Base-by-base conservation (phyloP, 2,888 invertebrate genomes). In the Protodeltote pygarga region DNA sequence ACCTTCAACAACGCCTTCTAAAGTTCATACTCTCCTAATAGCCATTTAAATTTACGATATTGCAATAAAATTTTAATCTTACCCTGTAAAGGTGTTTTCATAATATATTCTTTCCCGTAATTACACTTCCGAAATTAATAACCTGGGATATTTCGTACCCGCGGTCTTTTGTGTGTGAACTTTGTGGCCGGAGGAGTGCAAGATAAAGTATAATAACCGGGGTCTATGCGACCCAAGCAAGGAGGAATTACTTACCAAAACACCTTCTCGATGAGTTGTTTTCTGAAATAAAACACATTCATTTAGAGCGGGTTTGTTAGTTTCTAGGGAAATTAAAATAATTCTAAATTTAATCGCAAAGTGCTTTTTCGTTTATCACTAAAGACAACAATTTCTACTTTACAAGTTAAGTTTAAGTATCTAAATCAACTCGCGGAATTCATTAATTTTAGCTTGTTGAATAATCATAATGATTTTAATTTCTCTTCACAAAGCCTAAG, bases 31-130 rank as follows among this genome's bases (percentile, higher is more conserved):
- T 45, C 8, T 48, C 49, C 10, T 57, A 33, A 31, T 54, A 51
- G 16, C 41, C 27, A 44, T 63, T 49, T 20, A 53, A 67, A 63
- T 54, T 66, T 49, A 51, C 33, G 52, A 49, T 45, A 54, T 51
- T 42, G 40, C 33, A 57, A 60, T 61, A 45, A 40, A 51, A 65
- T 45, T 65, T 61, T 68, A 66, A 68, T 66, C 50, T 68, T 8
- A 42, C 52, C 47, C 41, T 34, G 14, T n/a, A 57, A 45, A 54
- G 50, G 58, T 50, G 46, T 46, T 31, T 44, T 57, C 39, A 47
- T 68, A 65, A 69, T 62, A 62, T 65, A 69, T 69, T 68, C 60
- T 63, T 65, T 61, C 44, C 48, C 58, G 44, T 71, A 71, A 70
- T 68, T 68, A 65, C 59, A 55, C 61, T 48, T 50, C 47, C 39